Conservation (phyloP, 2,113 vertebrate species). For the Cynocephalus volans region DNA sequence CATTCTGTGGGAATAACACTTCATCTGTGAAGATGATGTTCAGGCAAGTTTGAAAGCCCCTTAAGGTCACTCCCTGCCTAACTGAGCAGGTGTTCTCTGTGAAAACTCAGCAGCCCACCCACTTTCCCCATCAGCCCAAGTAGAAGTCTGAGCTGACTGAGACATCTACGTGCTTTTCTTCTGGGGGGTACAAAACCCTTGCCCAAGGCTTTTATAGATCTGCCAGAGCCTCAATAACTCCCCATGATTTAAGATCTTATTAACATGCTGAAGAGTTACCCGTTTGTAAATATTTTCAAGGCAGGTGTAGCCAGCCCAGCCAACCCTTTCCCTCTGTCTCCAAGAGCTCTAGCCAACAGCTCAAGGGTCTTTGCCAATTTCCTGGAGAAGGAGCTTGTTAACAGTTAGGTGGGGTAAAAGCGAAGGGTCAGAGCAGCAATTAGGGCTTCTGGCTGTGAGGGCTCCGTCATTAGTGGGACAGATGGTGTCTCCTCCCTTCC, state of each 20-base stretch:
- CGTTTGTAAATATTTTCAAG: slow-evolving; percentile 11
- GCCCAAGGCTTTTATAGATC: not conserved
- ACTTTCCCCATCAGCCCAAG: not conserved
- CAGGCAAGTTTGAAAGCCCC: too few relatives aligned
- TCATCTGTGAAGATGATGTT: not conserved
- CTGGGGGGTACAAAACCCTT: not conserved
- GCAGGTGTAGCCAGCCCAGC: not conserved
- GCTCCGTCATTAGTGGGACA: not conserved
- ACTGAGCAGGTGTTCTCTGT: too few relatives aligned
- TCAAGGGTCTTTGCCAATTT: not conserved
- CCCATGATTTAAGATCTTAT: not conserved
- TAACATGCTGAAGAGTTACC: slow-evolving; percentile 21
- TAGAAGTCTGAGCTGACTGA: not conserved
- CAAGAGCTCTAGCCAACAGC: not conserved
- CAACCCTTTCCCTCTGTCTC: not conserved
- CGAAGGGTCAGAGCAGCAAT: not conserved
- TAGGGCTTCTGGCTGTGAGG: not conserved
- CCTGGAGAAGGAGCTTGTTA: slow-evolving; percentile 1
- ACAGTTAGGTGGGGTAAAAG: not conserved
- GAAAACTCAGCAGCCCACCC: not conserved
- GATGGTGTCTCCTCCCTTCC: not conserved
- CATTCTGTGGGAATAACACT: not conserved
- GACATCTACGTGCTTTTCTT: not conserved
- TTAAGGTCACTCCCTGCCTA: too few relatives aligned
- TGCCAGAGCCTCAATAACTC: not conserved